These are phyloP conservation scores for Xestia xanthographa DNA, from an alignment of 2,888 invertebrate species.

Conservation along the genomic window DNA sequence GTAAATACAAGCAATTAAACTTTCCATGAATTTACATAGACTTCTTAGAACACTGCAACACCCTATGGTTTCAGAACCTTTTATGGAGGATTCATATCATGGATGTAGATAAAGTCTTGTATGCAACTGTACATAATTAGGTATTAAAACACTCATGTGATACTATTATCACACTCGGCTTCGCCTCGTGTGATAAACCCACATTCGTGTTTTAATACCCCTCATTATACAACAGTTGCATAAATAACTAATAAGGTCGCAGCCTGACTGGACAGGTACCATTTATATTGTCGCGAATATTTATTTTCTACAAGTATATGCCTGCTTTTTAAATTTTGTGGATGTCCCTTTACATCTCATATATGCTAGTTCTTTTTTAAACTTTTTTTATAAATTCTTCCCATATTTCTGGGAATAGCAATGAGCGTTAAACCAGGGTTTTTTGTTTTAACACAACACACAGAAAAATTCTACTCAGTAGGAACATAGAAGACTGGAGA, in stretches of 20 bases:
- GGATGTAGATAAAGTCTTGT: no score
- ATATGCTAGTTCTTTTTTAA: background rate
- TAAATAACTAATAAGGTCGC: conserved; percentile 48
- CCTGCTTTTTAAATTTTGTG: background rate
- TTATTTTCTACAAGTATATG: conserved; percentile 19
- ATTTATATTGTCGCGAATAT: conserved; percentile 43
- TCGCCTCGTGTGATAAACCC: no score
- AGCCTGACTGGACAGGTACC: conserved; percentile 44
- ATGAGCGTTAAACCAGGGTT: background rate
- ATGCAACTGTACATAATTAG: no score
- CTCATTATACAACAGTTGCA: no score
- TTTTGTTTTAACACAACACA: background rate
- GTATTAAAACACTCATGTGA: no score
- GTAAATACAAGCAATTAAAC: no score
- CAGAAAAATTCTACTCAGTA: background rate
- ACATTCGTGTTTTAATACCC: no score
- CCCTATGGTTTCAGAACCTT: no score
- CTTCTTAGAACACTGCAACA: no score
- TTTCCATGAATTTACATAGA: no score
- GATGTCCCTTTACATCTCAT: background rate
- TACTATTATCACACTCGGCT: no score
- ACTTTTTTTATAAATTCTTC: background rate
- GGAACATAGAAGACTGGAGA: background rate
- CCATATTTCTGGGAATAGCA: background rate
- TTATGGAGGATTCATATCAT: no score